Conservation (phyloP, 2,797 vertebrate species). For the Liparis tanakae region DNA sequence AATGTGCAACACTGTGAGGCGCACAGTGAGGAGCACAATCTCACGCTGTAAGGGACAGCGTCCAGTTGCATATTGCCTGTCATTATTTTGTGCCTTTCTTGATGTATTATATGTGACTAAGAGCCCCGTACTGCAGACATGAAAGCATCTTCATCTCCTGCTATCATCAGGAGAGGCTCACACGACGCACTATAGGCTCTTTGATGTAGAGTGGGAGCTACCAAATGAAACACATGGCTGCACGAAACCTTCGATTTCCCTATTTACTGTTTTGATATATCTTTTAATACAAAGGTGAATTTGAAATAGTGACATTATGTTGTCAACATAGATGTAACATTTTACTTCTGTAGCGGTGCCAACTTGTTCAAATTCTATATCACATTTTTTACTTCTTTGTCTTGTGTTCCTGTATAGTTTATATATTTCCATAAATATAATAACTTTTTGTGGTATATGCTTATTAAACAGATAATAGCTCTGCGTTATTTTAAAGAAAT, state of each 20-base stretch:
- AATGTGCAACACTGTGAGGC: conserved; percentile 7
- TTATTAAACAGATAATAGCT: not conserved
- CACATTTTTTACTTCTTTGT: conserved; percentile 15
- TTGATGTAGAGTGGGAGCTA: conserved; percentile 67
- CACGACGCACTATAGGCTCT: conserved; percentile 58
- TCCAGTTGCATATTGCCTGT: conserved; percentile 50
- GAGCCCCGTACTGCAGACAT: conserved; percentile 70
- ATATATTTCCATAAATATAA: conserved; percentile 28
- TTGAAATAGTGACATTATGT: conserved; percentile 31
- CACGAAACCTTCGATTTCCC: conserved; percentile 37
- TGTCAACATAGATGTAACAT: conserved; percentile 38
- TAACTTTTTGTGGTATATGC: not conserved
- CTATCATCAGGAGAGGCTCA: conserved; percentile 67
- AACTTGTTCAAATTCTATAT: conserved; percentile 23
- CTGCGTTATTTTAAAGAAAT: not conserved
- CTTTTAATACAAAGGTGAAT: conserved; percentile 47
- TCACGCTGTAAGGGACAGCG: conserved; percentile 25
- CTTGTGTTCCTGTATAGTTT: conserved; percentile 8
- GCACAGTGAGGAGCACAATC: conserved; percentile 16
- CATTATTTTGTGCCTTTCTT: conserved; percentile 70
- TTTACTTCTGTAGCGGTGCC: conserved; percentile 15
- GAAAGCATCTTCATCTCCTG: conserved; percentile 74
- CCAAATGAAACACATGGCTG: conserved; percentile 51
- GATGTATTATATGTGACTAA: conserved; percentile 72
- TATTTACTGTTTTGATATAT: conserved; percentile 9